Percentiles rank a stretch among this genome's conserved stretches.
Evolutionary conservation across 2,113 vertebrate genomes (phyloP).

Genomic region (Oriolus oriolus): DNA sequence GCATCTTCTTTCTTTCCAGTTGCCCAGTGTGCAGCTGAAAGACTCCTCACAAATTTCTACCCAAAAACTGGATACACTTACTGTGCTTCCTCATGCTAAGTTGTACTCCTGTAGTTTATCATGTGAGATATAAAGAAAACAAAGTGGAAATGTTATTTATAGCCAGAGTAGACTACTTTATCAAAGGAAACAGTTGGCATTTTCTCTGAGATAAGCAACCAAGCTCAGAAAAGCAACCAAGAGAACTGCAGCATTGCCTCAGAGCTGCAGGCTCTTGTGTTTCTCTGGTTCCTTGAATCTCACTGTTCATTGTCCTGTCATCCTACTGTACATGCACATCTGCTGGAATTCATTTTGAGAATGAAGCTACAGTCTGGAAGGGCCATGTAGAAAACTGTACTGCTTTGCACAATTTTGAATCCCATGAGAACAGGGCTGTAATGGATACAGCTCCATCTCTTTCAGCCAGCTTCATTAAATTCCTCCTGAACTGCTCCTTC

Average conservation of each 20-base stretch:
- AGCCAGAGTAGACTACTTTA: background rate
- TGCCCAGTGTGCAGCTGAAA: background rate
- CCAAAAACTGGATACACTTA: background rate
- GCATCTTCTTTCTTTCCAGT: background rate
- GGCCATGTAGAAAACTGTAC: background rate
- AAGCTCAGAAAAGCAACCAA: background rate
- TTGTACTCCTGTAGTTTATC: background rate
- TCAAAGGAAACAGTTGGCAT: background rate
- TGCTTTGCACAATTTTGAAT: background rate
- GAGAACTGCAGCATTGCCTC: background rate
- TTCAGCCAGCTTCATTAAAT: background rate
- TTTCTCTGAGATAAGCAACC: background rate
- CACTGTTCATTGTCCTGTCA: background rate
- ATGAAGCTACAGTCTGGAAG: background rate
- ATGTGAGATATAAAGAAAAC: background rate
- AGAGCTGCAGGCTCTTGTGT: background rate
- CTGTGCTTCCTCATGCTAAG: background rate
- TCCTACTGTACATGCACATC: background rate
- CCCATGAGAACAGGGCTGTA: background rate
- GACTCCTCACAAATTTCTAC: background rate
- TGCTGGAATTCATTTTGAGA: background rate
- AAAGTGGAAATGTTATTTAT: background rate
- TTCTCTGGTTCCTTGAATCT: background rate
- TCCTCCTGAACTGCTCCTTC: background rate
- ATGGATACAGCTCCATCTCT: background rate